These are phyloP conservation scores for Piscicola geometra DNA, from an alignment of 2,888 invertebrate species.

Conservation along the genomic window DNA sequence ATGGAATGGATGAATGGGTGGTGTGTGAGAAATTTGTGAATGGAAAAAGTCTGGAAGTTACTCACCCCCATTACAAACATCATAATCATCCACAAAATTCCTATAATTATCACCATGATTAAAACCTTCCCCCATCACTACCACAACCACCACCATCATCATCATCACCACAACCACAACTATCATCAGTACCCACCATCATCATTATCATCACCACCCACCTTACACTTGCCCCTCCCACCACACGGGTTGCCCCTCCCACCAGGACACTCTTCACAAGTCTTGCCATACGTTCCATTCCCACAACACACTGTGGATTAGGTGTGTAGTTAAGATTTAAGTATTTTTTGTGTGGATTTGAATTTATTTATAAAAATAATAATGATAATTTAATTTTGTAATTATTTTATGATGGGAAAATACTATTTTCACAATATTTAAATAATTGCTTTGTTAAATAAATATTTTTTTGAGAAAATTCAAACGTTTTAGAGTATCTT, in stretches of 20 bases:
- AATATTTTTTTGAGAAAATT: too few relatives aligned
- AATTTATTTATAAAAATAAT: too few relatives aligned
- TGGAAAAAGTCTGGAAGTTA: too few relatives aligned
- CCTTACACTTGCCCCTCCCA: constrained; percentile 64
- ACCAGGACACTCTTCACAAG: constrained; percentile 75
- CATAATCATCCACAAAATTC: constrained; percentile 26
- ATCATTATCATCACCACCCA: constrained; percentile 19
- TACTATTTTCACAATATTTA: too few relatives aligned
- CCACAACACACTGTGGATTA: constrained; percentile 73
- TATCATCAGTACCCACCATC: background rate
- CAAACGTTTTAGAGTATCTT: constrained; percentile 22
- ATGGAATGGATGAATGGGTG: too few relatives aligned
- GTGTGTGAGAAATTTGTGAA: too few relatives aligned
- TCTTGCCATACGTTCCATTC: constrained; percentile 72
- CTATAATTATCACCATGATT: background rate
- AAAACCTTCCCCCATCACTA: background rate
- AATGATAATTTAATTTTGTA: too few relatives aligned
- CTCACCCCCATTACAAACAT: constrained; percentile 27
- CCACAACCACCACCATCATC: background rate
- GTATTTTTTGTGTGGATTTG: too few relatives aligned
- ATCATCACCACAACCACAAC: background rate
- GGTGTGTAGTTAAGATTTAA: too few relatives aligned
- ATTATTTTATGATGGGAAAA: too few relatives aligned
- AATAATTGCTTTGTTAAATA: too few relatives aligned
- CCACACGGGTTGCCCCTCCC: constrained; percentile 70